Conservation (phyloP, 2,888 invertebrate species). For the Helobdella robusta region DNA sequence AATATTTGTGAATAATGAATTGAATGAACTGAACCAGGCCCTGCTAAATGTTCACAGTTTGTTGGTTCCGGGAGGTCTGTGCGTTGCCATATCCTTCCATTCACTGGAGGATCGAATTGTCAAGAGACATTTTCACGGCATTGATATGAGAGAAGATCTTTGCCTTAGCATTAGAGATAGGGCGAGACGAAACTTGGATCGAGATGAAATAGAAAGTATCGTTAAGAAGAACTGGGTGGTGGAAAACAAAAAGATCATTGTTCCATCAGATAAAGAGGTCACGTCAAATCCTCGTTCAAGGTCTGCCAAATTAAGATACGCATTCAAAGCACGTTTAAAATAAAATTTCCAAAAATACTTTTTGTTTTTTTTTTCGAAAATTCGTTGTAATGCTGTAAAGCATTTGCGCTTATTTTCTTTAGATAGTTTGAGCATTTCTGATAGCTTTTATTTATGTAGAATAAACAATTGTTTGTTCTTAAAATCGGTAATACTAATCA, state of each 20-base stretch:
- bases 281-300: slow-evolving; percentile 71
- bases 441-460: too few species aligned
- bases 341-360: too few species aligned
- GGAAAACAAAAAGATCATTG: slow-evolving; percentile 69
- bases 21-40: slow-evolving; percentile 85
- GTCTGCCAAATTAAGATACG: slow-evolving; percentile 78
- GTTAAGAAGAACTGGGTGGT: slow-evolving; percentile 65
- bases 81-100: slow-evolving; percentile 79
- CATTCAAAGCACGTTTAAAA: slow-evolving; percentile 63
- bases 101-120: slow-evolving; percentile 86
- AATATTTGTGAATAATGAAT: slow-evolving; percentile 89
- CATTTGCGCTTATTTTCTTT: too few species aligned
- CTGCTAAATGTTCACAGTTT: slow-evolving; percentile 64
- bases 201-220: slow-evolving; percentile 58
- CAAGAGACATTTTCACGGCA: slow-evolving; percentile 66
- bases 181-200: slow-evolving; percentile 53
- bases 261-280: slow-evolving; percentile 66
- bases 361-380: too few species aligned
- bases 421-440: too few species aligned
- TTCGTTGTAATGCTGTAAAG: too few species aligned
- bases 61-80: slow-evolving; percentile 66
- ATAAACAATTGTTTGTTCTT: too few species aligned
- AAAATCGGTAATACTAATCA: too few species aligned
- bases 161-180: slow-evolving; percentile 36
- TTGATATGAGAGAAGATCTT: slow-evolving; percentile 40